A percentile compares a stretch with the other conserved stretches of the same genome.
Conservation (phyloP, 2,797 vertebrate genomes). For the Pantherophis vulpinus region DNA sequence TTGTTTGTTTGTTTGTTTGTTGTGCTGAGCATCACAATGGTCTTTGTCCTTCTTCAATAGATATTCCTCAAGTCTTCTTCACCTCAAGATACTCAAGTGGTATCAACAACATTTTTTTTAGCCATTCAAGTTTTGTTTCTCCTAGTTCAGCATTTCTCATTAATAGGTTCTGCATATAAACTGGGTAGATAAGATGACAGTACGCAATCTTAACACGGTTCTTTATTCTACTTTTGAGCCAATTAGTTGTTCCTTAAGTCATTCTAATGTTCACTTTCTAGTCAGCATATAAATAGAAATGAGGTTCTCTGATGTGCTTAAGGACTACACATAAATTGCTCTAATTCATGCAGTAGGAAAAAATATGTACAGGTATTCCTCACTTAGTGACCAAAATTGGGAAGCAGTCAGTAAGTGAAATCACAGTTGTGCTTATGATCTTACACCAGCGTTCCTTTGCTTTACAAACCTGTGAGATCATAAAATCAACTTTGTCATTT, state of each 20-base stretch:
- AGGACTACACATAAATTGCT: background rate
- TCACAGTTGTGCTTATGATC: background rate
- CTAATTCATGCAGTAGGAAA: background rate
- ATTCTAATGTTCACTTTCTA: background rate
- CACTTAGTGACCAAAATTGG: background rate
- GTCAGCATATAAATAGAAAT: background rate
- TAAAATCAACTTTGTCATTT: background rate
- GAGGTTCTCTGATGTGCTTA: background rate
- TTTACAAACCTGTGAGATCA: background rate
- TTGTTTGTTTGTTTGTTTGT: background rate
- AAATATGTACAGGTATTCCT: background rate
- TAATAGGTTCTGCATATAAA: background rate
- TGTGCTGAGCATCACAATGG: background rate
- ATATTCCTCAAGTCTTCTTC: background rate
- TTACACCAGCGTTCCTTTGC: background rate
- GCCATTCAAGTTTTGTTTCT: background rate
- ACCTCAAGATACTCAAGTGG: background rate
- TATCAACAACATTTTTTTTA: background rate
- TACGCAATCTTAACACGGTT: background rate
- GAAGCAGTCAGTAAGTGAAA: background rate
- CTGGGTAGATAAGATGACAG: background rate
- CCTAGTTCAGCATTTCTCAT: background rate
- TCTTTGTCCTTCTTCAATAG: background rate
- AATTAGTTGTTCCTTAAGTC: background rate
- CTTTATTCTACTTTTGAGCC: background rate